Conservation (phyloP, 2,113 vertebrate species). For the Scomber scombrus region DNA sequence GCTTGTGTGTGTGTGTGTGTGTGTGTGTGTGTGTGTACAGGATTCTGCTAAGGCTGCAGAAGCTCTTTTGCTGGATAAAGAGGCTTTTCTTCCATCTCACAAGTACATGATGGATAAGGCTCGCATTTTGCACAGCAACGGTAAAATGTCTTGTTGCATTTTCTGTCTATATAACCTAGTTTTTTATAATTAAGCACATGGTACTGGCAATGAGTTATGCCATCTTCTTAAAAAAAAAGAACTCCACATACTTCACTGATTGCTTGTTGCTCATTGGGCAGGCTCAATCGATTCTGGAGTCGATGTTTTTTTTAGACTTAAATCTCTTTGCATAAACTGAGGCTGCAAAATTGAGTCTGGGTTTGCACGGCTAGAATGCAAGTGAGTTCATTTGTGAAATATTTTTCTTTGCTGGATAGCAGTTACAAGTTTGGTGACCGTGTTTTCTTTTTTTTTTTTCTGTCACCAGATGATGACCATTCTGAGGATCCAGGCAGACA, state of each 20-base stretch:
- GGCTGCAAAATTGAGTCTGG: neutral
- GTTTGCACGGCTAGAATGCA: conserved; percentile 5
- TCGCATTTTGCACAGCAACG: conserved; percentile 84
- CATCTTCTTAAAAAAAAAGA: neutral
- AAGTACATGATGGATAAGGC: conserved; percentile 92
- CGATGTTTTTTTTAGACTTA: conserved; percentile 11
- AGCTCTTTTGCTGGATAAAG: conserved; percentile 90
- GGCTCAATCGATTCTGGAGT: conserved; percentile 34
- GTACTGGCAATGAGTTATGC: conserved; percentile 12
- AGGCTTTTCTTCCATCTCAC: conserved; percentile 90
- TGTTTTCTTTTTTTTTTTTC: conserved; percentile 4
- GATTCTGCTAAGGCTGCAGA: conserved; percentile 89
- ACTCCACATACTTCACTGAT: conserved; percentile 4
- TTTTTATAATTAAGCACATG: neutral
- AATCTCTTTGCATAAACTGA: conserved; percentile 42
- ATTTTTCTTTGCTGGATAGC: neutral
- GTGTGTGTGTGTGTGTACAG: conserved; percentile 61
- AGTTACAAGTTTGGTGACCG: neutral
- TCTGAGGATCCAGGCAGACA: conserved; percentile 89
- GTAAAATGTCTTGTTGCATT: conserved; percentile 77
- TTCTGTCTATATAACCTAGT: neutral
- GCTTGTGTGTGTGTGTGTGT: conserved; percentile 48
- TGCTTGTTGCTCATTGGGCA: conserved; percentile 29
- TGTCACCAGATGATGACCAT: conserved; percentile 90
- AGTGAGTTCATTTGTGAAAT: neutral